Conservation (phyloP, 2,797 vertebrate genomes). For the Platalea minor region DNA sequence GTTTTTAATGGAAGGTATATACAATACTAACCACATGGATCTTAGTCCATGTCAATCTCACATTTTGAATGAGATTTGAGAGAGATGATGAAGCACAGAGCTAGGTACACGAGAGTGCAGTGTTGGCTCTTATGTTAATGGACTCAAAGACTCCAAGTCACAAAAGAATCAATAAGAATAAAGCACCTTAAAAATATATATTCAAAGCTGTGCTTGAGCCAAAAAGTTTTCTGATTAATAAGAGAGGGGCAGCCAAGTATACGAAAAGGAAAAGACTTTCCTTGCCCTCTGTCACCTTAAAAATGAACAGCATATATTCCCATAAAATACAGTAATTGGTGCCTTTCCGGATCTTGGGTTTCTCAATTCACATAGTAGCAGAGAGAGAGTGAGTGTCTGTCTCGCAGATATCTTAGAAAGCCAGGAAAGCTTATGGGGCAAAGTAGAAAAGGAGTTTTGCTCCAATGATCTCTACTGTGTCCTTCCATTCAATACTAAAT, state of each 20-base stretch:
- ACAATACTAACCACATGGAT: conserved; percentile 37
- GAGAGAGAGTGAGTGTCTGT: neutral
- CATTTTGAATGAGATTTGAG: conserved; percentile 24
- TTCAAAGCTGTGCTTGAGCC: neutral
- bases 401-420: conserved; percentile 25
- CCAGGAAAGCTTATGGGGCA: conserved; percentile 26
- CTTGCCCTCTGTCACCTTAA: conserved; percentile 49
- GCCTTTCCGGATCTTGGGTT: conserved; percentile 54
- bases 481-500: conserved; percentile 68
- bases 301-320: conserved; percentile 45
- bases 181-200: conserved; percentile 31
- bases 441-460: conserved; percentile 46
- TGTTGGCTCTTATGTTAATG: conserved; percentile 51
- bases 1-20: conserved; percentile 68
- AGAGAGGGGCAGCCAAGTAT: conserved; percentile 36
- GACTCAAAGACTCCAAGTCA: conserved; percentile 4
- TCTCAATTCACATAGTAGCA: conserved; percentile 43
- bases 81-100: conserved; percentile 38
- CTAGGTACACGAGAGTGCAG: neutral
- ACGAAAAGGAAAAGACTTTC: conserved; percentile 45
- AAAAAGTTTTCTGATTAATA: conserved; percentile 51
- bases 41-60: conserved; percentile 37
- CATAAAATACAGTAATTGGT: conserved; percentile 56
- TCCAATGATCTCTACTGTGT: conserved; percentile 50
- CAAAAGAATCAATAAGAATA: conserved; percentile 42